These are phyloP conservation scores for Meandrina meandrites DNA, from an alignment of 92 coral and sea anemone species.

Conservation along the genomic window DNA sequence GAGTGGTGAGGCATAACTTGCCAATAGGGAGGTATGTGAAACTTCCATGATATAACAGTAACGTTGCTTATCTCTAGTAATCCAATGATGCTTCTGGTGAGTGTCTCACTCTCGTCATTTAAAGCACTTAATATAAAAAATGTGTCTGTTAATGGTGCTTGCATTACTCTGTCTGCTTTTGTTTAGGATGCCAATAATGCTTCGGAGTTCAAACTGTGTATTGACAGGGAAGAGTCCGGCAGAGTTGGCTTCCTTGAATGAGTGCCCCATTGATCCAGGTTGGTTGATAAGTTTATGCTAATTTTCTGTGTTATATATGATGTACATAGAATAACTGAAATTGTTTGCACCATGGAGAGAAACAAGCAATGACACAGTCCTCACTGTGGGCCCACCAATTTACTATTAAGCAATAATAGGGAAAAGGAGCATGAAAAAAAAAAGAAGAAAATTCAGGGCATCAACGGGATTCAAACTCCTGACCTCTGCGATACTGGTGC, in stretches of 20 bases:
- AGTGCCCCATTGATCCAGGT: slow-evolving; percentile 99
- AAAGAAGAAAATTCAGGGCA: too few species aligned
- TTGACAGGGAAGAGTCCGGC: slow-evolving; percentile 94
- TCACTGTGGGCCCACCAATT: too few species aligned
- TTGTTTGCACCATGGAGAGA: too few species aligned
- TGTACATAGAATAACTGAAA: too few species aligned
- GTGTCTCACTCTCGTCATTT: neutral
- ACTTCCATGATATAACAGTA: neutral
- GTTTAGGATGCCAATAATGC: slow-evolving; percentile 94
- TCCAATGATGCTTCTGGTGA: neutral
- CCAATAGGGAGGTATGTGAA: slow-evolving; percentile 83
- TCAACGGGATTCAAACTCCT: too few species aligned
- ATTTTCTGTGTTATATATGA: neutral
- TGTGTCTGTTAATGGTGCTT: neutral
- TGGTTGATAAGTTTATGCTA: neutral
- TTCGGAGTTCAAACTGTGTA: slow-evolving; percentile 95
- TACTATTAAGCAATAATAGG: too few species aligned
- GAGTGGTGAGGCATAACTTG: slow-evolving; percentile 83
- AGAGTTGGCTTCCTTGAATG: slow-evolving; percentile 83
- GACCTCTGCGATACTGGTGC: too few species aligned
- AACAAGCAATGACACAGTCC: too few species aligned
- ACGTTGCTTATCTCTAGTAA: too few species aligned
- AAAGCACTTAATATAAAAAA: neutral
- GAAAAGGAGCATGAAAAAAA: too few species aligned
- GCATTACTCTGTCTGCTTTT: neutral